Evolutionary conservation across 2,113 vertebrate species (phyloP).

Genomic region (Nesospiza acunhae): DNA sequence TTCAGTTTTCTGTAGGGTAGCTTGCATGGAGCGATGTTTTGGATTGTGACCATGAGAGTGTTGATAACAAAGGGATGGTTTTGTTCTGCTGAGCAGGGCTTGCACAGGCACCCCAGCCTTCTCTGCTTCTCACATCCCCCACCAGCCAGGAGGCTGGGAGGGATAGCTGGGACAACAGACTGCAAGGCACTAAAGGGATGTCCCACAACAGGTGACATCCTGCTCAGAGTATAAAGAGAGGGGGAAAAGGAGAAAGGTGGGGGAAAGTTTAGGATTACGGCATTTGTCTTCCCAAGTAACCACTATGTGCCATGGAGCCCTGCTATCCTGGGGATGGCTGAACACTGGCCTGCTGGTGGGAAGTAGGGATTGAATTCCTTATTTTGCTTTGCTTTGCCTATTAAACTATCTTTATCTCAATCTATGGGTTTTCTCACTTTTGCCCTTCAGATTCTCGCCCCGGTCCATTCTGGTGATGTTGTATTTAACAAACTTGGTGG

Average conservation of each 20-base stretch:
- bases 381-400: not conserved
- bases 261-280: fast-evolving
- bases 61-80: not conserved
- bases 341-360: not conserved
- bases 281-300: not conserved
- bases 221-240: not conserved
- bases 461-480: not conserved
- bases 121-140: not conserved
- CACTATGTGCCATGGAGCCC: fast-evolving
- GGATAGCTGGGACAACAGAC: not conserved
- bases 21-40: not conserved
- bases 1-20: fast-evolving
- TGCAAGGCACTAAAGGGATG: not conserved
- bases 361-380: not conserved
- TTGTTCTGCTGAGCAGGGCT: not conserved
- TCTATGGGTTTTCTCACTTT: not conserved
- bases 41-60: not conserved
- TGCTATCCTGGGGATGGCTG: not conserved
- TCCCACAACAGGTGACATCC: not conserved
- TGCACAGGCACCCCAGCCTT: not conserved
- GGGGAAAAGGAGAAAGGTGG: not conserved
- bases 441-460: not conserved
- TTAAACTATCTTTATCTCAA: not conserved
- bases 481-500: not conserved
- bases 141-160: not conserved